Conservation (phyloP, 2,888 invertebrate genomes). For the Lampropteryx suffumata region DNA sequence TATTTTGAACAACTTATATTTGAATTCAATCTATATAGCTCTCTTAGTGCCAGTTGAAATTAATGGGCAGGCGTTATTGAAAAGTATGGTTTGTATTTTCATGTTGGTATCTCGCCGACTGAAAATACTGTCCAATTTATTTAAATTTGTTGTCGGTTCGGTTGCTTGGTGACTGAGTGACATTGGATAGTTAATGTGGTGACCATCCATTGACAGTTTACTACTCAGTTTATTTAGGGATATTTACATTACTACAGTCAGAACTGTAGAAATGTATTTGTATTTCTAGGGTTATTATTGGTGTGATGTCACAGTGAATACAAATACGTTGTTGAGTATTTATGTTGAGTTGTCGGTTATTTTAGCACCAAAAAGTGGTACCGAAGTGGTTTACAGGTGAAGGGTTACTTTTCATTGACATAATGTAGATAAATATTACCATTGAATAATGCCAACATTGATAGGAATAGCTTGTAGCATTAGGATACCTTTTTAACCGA, state of each 20-base stretch:
- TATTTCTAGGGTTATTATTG: conserved; percentile 1
- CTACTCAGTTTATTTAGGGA: conserved; percentile 47
- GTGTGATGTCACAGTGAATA: no score
- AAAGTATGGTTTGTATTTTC: conserved; percentile 34
- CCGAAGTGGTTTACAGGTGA: no score
- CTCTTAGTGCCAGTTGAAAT: conserved; percentile 26
- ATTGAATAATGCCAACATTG: no score
- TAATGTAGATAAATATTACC: no score
- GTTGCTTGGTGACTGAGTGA: conserved; percentile 47
- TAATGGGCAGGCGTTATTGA: conserved; percentile 33
- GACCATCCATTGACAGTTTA: conserved; percentile 37
- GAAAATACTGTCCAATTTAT: conserved; percentile 41
- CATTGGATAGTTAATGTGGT: conserved; percentile 39
- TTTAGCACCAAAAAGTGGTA: no score
- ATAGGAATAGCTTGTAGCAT: no score
- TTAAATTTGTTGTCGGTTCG: conserved; percentile 42
- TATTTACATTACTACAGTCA: no score
- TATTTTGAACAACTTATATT: no score
- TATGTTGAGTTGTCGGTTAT: no score
- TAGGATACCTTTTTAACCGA: no score
- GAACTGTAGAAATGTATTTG: conserved; percentile 35
- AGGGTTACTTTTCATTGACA: no score
- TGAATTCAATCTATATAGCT: conserved; percentile 25
- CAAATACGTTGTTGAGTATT: no score
- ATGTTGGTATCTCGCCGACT: conserved; percentile 30